phyloP scores from a whole-genome alignment of 2,113 vertebrate species.

The Anas platyrhynchos region DNA sequence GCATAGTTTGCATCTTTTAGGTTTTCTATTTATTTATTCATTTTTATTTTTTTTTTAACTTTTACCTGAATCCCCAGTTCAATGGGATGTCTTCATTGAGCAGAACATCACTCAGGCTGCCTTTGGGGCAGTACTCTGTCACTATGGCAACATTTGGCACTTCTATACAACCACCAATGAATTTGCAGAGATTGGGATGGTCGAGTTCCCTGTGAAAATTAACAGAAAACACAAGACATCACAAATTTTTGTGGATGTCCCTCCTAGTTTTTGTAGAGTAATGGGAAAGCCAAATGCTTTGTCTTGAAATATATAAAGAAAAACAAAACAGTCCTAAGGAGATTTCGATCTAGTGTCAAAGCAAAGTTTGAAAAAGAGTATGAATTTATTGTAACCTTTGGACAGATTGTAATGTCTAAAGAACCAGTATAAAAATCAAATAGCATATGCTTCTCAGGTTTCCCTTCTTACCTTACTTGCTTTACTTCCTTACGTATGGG shows the following conservation, averaged over 20 bases:
- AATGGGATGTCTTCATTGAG: slow-evolving; percentile 87
- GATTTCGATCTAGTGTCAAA: not conserved
- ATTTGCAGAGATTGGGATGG: slow-evolving; percentile 88
- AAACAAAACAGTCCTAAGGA: not conserved
- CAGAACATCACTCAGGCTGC: slow-evolving; percentile 83
- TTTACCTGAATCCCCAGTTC: slow-evolving; percentile 87
- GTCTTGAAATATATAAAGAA: not conserved
- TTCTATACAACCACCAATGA: slow-evolving; percentile 84
- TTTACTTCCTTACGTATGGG: slow-evolving; percentile 86
- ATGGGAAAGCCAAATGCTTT: not conserved
- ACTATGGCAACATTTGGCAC: slow-evolving; percentile 84
- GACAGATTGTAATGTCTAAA: not conserved
- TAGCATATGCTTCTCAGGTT: not conserved
- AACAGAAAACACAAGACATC: not conserved
- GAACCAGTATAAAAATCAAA: not conserved
- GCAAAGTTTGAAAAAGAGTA: not conserved
- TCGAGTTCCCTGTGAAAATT: slow-evolving; percentile 85
- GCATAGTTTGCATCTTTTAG: not conserved
- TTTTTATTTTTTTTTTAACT: not conserved
- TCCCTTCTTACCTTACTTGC: slow-evolving; percentile 81
- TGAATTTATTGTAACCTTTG: not conserved
- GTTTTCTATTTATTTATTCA: not conserved
- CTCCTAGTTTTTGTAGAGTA: not conserved
- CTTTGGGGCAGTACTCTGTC: slow-evolving; percentile 89
- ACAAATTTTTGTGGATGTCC: not conserved